These are phyloP conservation scores for Aptenodytes patagonicus DNA, from an alignment of 2,113 vertebrate genomes.

Conservation along the genomic window DNA sequence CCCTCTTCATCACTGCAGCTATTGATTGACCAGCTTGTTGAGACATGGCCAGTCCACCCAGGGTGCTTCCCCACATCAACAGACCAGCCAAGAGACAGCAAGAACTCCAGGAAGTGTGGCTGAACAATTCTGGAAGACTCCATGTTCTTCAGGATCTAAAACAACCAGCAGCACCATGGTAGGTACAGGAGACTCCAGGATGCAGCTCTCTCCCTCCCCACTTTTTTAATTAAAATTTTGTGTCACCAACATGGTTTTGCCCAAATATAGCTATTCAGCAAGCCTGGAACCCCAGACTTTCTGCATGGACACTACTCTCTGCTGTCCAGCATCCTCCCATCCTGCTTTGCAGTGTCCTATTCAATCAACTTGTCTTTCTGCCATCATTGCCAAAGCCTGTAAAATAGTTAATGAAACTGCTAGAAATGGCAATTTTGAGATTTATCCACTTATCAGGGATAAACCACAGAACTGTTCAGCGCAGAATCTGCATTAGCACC, in stretches of 20 bases:
- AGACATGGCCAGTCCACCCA: slow-evolving; percentile 93
- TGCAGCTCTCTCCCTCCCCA: background rate
- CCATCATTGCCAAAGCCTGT: background rate
- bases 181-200: background rate
- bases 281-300: background rate
- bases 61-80: slow-evolving; percentile 90
- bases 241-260: background rate
- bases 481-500: background rate
- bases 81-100: slow-evolving; percentile 93
- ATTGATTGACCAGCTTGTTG: slow-evolving; percentile 95
- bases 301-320: background rate
- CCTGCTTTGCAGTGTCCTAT: background rate
- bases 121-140: slow-evolving; percentile 90
- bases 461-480: background rate
- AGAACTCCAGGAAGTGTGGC: slow-evolving; percentile 92
- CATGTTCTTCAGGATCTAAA: slow-evolving; percentile 92
- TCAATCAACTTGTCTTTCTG: background rate
- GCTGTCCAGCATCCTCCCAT: background rate
- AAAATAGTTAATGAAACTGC: background rate
- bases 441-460: background rate
- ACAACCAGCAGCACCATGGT: background rate
- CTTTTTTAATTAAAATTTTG: background rate
- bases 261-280: background rate
- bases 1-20: slow-evolving; percentile 76
- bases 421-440: background rate